Conservation (phyloP, 2,113 vertebrate genomes). For the Reinhardtius hippoglossoides region DNA sequence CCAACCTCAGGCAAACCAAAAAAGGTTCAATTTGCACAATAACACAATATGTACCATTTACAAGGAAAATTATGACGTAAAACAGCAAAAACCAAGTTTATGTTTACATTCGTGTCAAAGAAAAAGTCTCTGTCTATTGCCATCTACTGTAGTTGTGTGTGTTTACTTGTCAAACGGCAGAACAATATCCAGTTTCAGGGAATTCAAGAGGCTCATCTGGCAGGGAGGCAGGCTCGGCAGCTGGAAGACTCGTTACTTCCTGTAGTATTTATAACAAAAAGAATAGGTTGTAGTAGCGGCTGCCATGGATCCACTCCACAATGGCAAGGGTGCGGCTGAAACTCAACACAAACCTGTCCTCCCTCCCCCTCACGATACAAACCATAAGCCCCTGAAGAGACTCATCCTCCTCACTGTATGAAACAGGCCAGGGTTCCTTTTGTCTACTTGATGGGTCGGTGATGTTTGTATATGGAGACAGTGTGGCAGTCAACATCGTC, state of each 20-base stretch:
- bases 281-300: constrained; percentile 5
- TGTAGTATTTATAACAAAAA: constrained; percentile 59
- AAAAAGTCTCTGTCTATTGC: no score
- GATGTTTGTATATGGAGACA: constrained; percentile 2
- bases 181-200: constrained; percentile 52
- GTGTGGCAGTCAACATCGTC: not conserved
- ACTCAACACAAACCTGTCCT: constrained; percentile 40
- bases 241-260: constrained; percentile 47
- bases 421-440: constrained; percentile 5
- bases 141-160: not conserved
- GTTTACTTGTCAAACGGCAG: constrained; percentile 4
- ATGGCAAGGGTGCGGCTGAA: constrained; percentile 58
- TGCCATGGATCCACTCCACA: constrained; percentile 53
- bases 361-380: constrained; percentile 9
- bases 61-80: not conserved
- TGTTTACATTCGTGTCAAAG: no score
- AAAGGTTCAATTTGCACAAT: not conserved
- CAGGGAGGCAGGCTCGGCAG: constrained; percentile 24
- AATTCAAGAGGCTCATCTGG: constrained; percentile 28
- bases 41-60: not conserved
- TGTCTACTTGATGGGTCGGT: not conserved
- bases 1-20: not conserved
- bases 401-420: constrained; percentile 16
- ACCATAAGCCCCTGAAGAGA: constrained; percentile 11
- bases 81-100: not conserved